These are phyloP conservation scores for Zaprionus kolodkinae DNA, from an alignment of 1,140 invertebrate species.

Conservation along the genomic window DNA sequence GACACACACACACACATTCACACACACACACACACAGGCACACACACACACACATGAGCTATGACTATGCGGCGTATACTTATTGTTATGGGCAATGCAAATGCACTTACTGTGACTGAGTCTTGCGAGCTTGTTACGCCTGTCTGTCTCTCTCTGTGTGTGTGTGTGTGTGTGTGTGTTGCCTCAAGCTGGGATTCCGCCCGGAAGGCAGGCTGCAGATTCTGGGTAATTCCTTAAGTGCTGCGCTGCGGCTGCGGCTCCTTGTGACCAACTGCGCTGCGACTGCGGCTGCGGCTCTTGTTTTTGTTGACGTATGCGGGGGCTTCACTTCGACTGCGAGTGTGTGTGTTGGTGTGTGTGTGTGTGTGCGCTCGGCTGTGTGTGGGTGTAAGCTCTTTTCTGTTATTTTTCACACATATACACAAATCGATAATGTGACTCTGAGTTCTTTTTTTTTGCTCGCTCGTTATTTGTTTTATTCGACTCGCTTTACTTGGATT, in stretches of 20 bases:
- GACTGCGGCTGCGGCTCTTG: constrained; percentile 26
- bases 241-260: constrained; percentile 28
- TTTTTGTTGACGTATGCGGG: constrained; percentile 48
- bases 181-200: constrained; percentile 24
- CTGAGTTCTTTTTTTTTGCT: constrained; percentile 26
- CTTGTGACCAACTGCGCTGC: constrained; percentile 32
- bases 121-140: constrained; percentile 66
- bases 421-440: constrained; percentile 75
- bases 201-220: constrained; percentile 30
- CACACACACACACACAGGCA: background rate
- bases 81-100: constrained; percentile 52
- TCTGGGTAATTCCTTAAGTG: constrained; percentile 50
- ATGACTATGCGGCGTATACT: constrained; percentile 50
- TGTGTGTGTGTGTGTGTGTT: constrained; percentile 9
- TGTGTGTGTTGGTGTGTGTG: constrained; percentile 13
- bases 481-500: constrained; percentile 1
- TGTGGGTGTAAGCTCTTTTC: constrained; percentile 43
- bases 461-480: constrained; percentile 24
- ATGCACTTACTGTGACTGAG: constrained; percentile 68
- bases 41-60: constrained; percentile 18
- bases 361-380: constrained; percentile 18
- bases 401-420: constrained; percentile 71
- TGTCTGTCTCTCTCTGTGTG: background rate
- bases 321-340: background rate
- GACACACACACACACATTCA: background rate